phyloP scores from a whole-genome alignment of 2,797 vertebrate species.

The Gorsachius magnificus region DNA sequence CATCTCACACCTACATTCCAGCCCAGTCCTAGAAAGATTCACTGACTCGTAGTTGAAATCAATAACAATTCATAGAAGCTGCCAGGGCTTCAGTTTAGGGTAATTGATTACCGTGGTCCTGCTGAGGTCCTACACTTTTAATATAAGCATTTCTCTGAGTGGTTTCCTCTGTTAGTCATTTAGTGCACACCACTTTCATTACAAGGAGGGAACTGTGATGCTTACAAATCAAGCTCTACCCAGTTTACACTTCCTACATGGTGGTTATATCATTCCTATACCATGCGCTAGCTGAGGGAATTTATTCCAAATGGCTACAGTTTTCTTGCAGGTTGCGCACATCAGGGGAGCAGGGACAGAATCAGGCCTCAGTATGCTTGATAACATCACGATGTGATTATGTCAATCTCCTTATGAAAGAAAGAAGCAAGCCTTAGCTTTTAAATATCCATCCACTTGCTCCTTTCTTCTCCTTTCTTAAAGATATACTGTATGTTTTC shows the following conservation, averaged over 20 bases:
- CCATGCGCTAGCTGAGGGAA: background rate
- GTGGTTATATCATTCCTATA: slow-evolving; percentile 4
- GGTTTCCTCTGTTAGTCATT: slow-evolving; percentile 40
- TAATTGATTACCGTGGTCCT: slow-evolving; percentile 51
- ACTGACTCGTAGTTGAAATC: slow-evolving; percentile 20
- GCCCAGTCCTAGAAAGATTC: slow-evolving; percentile 1
- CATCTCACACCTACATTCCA: slow-evolving; percentile 36
- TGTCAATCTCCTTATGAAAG: background rate
- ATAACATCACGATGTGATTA: background rate
- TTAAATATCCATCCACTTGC: background rate
- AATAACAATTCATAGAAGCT: slow-evolving; percentile 57
- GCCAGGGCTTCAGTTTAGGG: slow-evolving; percentile 43
- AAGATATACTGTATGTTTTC: background rate
- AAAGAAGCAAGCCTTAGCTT: background rate
- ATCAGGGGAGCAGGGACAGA: background rate
- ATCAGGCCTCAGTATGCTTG: background rate
- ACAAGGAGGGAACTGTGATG: slow-evolving; percentile 7
- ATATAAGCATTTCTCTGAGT: slow-evolving; percentile 36
- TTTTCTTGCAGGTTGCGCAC: background rate
- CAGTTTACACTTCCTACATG: slow-evolving; percentile 34
- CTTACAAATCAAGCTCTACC: slow-evolving; percentile 38
- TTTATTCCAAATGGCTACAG: background rate
- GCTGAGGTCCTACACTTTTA: slow-evolving; percentile 23
- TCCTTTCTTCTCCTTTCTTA: background rate
- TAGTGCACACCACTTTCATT: slow-evolving; percentile 38